These are phyloP conservation scores for Oxystoma pomonae DNA, from an alignment of 2,888 invertebrate species.

Conservation along the genomic window DNA sequence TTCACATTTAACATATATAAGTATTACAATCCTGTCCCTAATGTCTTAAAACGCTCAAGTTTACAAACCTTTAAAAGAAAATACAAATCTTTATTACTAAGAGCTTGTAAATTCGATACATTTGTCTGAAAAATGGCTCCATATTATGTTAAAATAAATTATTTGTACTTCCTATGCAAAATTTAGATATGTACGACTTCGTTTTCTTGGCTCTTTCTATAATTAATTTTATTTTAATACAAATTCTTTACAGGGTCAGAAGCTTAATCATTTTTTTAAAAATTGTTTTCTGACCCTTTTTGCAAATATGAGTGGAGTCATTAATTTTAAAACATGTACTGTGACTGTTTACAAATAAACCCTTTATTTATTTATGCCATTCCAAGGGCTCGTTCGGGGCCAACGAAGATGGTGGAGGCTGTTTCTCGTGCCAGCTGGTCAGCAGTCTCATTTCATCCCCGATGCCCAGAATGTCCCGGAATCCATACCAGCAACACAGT, in stretches of 20 bases:
- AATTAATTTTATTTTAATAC: background rate
- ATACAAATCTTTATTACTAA: background rate
- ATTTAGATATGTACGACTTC: background rate
- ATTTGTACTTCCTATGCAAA: background rate
- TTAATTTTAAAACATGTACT: background rate
- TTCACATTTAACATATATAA: background rate
- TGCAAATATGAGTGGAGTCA: background rate
- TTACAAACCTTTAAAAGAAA: background rate
- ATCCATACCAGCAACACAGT: too few species aligned
- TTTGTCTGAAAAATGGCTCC: background rate
- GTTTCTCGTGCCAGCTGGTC: too few species aligned
- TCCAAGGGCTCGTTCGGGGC: too few species aligned
- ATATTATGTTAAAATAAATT: background rate
- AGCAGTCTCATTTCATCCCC: too few species aligned
- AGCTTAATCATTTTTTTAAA: background rate
- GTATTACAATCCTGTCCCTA: background rate
- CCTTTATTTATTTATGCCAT: background rate
- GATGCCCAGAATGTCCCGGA: too few species aligned
- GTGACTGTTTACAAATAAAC: background rate
- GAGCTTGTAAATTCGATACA: background rate
- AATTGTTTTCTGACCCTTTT: background rate
- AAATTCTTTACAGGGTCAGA: background rate
- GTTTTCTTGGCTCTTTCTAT: background rate
- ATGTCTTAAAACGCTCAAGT: background rate
- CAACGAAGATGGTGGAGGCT: too few species aligned